Evolutionary conservation across 2,797 vertebrate genomes (phyloP), one percentile per base, ranked within the genome.

Genomic region (Prunella strophiata): DNA sequence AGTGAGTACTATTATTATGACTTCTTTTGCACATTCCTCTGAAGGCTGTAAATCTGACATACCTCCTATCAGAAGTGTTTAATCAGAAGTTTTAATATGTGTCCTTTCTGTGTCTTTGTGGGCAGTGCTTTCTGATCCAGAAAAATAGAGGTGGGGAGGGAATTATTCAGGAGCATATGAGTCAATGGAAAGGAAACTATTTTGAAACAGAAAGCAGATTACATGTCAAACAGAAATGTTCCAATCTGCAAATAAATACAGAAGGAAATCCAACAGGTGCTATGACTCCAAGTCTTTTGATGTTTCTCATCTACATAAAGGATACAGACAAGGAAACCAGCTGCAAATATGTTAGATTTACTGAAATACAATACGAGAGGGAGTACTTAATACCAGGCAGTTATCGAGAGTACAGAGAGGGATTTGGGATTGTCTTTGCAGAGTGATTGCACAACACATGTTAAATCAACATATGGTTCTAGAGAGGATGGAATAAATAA

Each of bases 291-390:
- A 58, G 54, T 36, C 59, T 72, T 94, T 96, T 87, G 55, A 86
- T 88, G 63, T 90, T 93, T 93, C 61, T 58, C 57, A 88, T 92
- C 84, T 92, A 15, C 27, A 57, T 85, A 85, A 96, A 83, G 66
- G 40, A 75, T 91, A 59, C 15, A 75, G 86, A 82, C 29, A 77
- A 9, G 20, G 30, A 96, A 88, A 78, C 45, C 80, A 95, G 68
- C 66, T 96, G 77, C 36, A 96, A 87, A 92, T 91, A 85, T 45
- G 29, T 88, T 88, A 85, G 58, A 23, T 93, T 89, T 93, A 72
- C 79, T 80, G 63, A 84, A 85, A 85, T 22, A 48, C 16, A 88
- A 87, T 93, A 70, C 10, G 3, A 61, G 83, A 89, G 34, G 34
- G 55, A 93, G 45, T 48, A 85, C 32, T 81, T 79, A 90, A 88